Percentiles rank a stretch among this genome's conserved stretches.
Conservation (phyloP, 2,113 vertebrate species). For the Urocolius indicus region DNA sequence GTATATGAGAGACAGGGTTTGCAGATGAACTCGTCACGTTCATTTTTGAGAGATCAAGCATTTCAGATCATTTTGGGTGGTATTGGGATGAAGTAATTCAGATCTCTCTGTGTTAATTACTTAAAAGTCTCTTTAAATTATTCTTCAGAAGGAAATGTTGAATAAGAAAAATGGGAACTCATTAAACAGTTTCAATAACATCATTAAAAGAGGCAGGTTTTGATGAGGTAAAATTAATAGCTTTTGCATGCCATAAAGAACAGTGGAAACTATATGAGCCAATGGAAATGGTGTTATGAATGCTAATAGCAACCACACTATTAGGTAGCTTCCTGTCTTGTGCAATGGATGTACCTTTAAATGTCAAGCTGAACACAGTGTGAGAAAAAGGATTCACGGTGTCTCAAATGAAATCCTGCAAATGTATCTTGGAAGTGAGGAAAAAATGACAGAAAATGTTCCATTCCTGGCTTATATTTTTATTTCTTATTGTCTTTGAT, state of each 20-base stretch:
- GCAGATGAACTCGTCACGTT: background rate
- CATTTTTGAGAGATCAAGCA: background rate
- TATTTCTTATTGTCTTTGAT: background rate
- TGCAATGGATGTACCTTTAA: constrained; percentile 22
- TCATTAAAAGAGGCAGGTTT: background rate
- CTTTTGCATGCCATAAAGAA: background rate
- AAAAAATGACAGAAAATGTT: background rate
- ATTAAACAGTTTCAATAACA: background rate
- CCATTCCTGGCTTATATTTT: background rate
- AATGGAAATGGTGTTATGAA: constrained; percentile 19
- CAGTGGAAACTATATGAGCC: background rate
- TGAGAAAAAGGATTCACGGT: background rate
- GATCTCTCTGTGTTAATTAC: background rate
- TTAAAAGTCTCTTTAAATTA: background rate
- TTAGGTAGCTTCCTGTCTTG: constrained; percentile 42
- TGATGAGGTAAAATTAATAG: constrained; percentile 46
- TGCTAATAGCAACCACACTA: background rate
- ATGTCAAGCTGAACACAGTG: constrained; percentile 12
- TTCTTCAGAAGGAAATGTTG: background rate
- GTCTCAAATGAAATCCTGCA: background rate
- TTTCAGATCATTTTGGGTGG: background rate
- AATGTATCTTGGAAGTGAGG: background rate
- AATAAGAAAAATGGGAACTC: background rate
- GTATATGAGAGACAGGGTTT: background rate
- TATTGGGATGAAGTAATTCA: background rate